Evolutionary conservation across 2,888 invertebrate species (phyloP).

Genomic region (Pegoplata infirma): DNA sequence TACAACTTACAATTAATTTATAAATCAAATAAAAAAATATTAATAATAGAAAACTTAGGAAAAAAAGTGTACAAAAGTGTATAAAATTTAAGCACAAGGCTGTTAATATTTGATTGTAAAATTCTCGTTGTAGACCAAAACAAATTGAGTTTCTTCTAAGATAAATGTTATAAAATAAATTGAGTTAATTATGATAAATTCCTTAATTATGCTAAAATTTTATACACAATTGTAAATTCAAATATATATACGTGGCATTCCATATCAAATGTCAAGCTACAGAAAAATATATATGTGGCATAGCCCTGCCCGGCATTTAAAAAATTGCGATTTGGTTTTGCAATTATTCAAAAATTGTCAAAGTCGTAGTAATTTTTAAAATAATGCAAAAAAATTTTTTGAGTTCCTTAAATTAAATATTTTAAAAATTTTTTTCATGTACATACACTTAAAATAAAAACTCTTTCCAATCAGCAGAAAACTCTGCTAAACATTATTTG

Average conservation of each 20-base stretch:
- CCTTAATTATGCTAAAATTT: background rate
- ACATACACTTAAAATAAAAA: too few relatives aligned
- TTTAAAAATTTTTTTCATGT: too few relatives aligned
- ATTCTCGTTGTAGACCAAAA: background rate
- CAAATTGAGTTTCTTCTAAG: background rate
- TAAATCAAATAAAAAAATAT: slow-evolving; percentile 3
- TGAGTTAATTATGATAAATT: background rate
- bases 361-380: too few relatives aligned
- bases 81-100: background rate
- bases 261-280: too few relatives aligned
- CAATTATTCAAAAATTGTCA: too few relatives aligned
- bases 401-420: too few relatives aligned
- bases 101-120: background rate
- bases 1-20: slow-evolving; percentile 37
- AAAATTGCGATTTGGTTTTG: too few relatives aligned
- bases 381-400: too few relatives aligned
- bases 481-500: too few relatives aligned
- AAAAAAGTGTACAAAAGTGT: background rate
- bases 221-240: background rate
- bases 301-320: too few relatives aligned
- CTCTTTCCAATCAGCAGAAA: too few relatives aligned
- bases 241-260: background rate
- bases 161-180: background rate
- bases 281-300: too few relatives aligned
- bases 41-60: background rate